These are phyloP conservation scores for Telmatochromis sp. DNA, from an alignment of 2,113 vertebrate genomes.

Conservation along the genomic window DNA sequence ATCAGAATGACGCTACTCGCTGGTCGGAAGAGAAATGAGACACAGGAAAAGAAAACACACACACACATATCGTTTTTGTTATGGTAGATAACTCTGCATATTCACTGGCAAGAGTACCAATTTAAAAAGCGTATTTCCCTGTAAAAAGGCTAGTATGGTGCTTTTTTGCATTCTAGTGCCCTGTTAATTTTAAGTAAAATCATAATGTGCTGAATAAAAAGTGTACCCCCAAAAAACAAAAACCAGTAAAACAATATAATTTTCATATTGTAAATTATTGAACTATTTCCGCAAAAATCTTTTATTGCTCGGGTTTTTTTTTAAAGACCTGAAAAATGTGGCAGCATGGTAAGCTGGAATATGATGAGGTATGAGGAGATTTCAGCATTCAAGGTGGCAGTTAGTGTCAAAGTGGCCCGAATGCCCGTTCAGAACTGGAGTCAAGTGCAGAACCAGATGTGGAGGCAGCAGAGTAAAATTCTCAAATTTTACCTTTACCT, in stretches of 20 bases:
- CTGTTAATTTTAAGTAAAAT: not conserved
- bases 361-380: not conserved
- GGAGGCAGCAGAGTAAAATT: not conserved
- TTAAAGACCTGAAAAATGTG: not conserved
- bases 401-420: not conserved
- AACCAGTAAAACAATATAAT: not conserved
- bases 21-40: not conserved
- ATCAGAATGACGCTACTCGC: not conserved
- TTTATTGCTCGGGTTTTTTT: not conserved
- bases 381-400: not conserved
- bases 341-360: not conserved
- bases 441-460: not conserved
- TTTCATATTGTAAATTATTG: not conserved
- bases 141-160: not conserved
- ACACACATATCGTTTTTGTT: not conserved
- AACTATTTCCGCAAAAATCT: not conserved
- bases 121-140: not conserved
- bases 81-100: not conserved
- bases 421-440: not conserved
- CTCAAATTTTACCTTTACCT: not conserved
- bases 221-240: not conserved
- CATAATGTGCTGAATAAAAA: not conserved
- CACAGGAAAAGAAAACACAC: not conserved
- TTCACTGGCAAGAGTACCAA: not conserved
- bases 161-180: not conserved